Evolutionary conservation across 2,797 vertebrate genomes (phyloP).

Genomic region (Phataginus tetradactyla): DNA sequence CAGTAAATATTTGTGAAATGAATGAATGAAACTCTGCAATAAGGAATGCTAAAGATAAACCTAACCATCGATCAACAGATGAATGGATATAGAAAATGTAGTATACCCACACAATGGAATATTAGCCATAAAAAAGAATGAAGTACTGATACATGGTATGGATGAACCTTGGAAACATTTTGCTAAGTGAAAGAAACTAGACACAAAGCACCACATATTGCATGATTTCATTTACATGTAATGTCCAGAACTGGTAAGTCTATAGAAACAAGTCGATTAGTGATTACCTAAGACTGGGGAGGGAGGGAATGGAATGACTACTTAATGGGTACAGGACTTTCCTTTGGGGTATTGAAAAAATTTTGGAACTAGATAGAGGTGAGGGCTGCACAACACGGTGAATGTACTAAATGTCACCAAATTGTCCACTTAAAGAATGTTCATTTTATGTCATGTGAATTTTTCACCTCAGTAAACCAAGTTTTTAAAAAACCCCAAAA

Average conservation of each 20-base stretch:
- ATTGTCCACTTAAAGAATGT: background rate
- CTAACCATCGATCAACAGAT: background rate
- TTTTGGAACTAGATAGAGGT: background rate
- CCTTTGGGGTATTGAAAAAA: background rate
- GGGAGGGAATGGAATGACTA: background rate
- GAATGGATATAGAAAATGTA: background rate
- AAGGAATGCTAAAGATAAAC: constrained; percentile 16
- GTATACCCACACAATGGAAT: background rate
- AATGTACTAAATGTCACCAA: background rate
- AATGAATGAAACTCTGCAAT: background rate
- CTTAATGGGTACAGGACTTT: background rate
- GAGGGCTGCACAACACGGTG: background rate
- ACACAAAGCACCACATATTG: background rate
- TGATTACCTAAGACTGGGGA: background rate
- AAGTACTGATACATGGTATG: background rate
- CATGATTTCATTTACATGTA: background rate
- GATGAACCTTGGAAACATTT: background rate
- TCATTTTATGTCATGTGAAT: constrained; percentile 1
- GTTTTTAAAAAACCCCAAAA: background rate
- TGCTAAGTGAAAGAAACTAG: background rate
- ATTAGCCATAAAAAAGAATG: background rate
- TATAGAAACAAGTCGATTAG: background rate
- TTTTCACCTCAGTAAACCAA: constrained; percentile 6
- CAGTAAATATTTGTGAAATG: constrained; percentile 31
- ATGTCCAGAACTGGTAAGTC: background rate